These are phyloP conservation scores for Blera fallax DNA, from an alignment of 2,888 invertebrate species.

Conservation along the genomic window DNA sequence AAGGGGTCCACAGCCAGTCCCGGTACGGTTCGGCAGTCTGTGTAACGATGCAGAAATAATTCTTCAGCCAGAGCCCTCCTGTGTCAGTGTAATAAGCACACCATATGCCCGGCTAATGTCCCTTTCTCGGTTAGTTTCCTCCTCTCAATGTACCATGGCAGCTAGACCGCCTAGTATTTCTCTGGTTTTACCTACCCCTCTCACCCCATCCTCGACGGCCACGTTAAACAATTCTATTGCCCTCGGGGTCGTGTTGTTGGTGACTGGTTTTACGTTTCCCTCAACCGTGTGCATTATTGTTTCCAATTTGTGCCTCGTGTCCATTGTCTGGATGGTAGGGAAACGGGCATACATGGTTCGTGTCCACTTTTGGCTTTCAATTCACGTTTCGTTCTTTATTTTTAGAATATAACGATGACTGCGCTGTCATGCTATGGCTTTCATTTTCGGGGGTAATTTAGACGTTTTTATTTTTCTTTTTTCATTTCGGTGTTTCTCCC, in stretches of 20 bases:
- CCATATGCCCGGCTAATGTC: conserved; percentile 70
- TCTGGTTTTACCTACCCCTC: neutral
- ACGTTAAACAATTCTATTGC: conserved; percentile 52
- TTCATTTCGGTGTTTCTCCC: neutral
- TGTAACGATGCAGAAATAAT: conserved; percentile 72
- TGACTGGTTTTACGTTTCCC: conserved; percentile 52
- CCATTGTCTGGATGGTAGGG: conserved; percentile 36
- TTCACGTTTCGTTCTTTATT: conserved; percentile 50
- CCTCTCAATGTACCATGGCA: neutral
- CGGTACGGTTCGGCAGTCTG: conserved; percentile 38
- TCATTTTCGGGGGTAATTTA: conserved; percentile 65
- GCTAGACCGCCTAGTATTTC: neutral
- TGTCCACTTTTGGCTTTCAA: conserved; percentile 62
- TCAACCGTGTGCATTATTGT: conserved; percentile 60
- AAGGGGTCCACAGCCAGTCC: conserved; percentile 25
- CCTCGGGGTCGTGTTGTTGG: conserved; percentile 42
- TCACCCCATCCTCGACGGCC: neutral
- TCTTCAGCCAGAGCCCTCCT: conserved; percentile 26
- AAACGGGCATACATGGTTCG: conserved; percentile 43
- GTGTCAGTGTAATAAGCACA: conserved; percentile 64
- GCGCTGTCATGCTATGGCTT: conserved; percentile 29
- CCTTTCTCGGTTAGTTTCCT: conserved; percentile 48
- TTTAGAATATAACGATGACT: conserved; percentile 10
- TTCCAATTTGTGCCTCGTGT: conserved; percentile 71
- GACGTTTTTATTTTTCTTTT: conserved; percentile 6